Percentiles rank a stretch among this genome's conserved stretches.
These are phyloP conservation scores for Schizopygopsis pylzovi DNA, from an alignment of 2,797 vertebrate genomes.

Conservation along the genomic window DNA sequence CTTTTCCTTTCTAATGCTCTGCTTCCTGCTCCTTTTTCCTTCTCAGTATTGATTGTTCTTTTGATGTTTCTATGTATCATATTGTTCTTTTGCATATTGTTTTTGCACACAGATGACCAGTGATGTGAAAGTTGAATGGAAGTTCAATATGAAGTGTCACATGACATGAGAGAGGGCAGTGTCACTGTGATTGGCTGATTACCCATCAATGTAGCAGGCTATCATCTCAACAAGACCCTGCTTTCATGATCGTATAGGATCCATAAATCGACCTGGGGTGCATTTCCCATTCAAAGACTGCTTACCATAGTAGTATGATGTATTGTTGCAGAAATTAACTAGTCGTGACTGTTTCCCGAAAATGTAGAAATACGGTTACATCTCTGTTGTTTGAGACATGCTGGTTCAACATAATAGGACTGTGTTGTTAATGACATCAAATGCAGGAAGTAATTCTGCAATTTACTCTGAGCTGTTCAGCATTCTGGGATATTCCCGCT, in stretches of 20 bases:
- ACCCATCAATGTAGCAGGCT: neutral
- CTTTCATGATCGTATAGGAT: neutral
- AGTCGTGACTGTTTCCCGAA: neutral
- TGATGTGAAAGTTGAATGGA: neutral
- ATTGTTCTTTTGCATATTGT: neutral
- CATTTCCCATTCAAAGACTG: neutral
- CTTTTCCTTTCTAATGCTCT: constrained; percentile 21
- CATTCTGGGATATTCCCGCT: neutral
- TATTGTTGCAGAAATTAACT: neutral
- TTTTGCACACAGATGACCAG: neutral
- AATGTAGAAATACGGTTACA: neutral
- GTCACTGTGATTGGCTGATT: neutral
- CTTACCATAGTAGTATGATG: neutral
- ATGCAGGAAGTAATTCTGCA: neutral
- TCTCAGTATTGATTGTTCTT: neutral
- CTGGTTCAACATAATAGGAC: neutral
- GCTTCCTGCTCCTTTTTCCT: constrained; percentile 16
- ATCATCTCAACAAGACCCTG: neutral
- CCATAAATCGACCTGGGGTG: neutral
- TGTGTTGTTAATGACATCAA: too few relatives aligned
- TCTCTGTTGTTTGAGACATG: neutral
- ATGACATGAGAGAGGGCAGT: constrained; percentile 2
- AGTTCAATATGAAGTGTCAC: neutral
- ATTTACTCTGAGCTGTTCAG: neutral
- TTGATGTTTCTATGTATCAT: neutral